Base-by-base conservation (phyloP, 2,888 invertebrate genomes). In the Oscheius sp. region DNA sequence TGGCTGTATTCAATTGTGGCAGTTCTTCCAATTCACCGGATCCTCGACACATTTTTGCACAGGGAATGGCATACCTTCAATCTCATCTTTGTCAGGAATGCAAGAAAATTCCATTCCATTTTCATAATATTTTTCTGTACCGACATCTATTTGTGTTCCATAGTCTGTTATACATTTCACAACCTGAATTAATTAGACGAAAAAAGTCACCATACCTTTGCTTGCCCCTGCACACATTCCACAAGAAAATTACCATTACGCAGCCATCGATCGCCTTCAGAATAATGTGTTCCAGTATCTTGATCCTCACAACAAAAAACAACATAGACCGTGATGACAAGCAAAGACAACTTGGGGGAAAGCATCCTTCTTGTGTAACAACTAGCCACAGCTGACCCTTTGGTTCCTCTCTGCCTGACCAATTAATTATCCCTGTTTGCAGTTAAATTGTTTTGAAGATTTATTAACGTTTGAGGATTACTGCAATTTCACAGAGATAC, bases 81-180 rank as follows among this genome's bases (percentile, higher is more conserved):
- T 49, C 12, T 45, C 74, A 1, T 76, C 74, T 45, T 77, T 69
- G 16, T 81, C 78, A 69, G 79, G 77, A 6, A 76, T n/a, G 45
- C 83, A 86, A 7, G 76, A 72, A 61, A 80, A 82, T 52, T 78
- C 78, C 9, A 79, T 72, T 1, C 79, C 82, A 45, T 82, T 72
- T 49, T 80, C 80, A 16, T 74, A 55, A 25, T 58, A 68, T 1
- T 53, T 74, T 43, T 79, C 72, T 3, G 84, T 77, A 9, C 85
- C 85, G 29, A 86, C 76, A 16, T 84, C 81, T 3, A 86, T 61
- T 9, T 75, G 53, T 27, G 84, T 76, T 13, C 86, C 86, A 12
- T 69, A 56, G 27, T 79, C 81, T 0, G 86, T 86, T 0, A 86
- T 76, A 59, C 86, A 86, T 73, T 86, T 86, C 13, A 82, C 43